Evolutionary conservation across 2,888 invertebrate genomes (phyloP).

Genomic region (Scaptomyza caliginosa): DNA sequence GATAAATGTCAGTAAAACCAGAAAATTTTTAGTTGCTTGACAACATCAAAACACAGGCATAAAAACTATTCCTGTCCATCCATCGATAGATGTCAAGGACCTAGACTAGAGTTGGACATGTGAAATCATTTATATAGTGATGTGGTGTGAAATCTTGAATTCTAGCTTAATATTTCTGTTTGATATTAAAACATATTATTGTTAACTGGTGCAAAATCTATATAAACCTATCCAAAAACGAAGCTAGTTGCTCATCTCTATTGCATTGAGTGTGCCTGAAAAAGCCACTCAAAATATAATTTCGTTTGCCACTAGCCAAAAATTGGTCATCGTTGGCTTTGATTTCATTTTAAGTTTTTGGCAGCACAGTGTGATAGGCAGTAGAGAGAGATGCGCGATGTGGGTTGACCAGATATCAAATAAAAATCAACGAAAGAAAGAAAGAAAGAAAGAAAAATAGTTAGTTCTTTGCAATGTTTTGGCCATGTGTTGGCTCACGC

Average conservation of each 20-base stretch:
- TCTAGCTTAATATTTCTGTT: too few species aligned
- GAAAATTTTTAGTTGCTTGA: conserved; percentile 70
- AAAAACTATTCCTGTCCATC: neutral
- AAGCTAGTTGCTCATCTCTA: neutral
- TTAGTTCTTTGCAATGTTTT: conserved; percentile 37
- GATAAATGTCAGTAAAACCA: conserved; percentile 58
- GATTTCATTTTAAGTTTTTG: conserved; percentile 50
- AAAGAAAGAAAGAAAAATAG: conserved; percentile 9
- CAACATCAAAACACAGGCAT: conserved; percentile 62
- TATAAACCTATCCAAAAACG: too few species aligned
- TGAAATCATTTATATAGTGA: neutral
- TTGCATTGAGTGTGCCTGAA: conserved; percentile 17
- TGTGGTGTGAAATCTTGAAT: too few species aligned
- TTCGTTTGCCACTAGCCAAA: conserved; percentile 61
- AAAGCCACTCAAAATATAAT: conserved; percentile 68
- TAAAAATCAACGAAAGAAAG: conserved; percentile 2
- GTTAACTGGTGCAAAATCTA: too few species aligned
- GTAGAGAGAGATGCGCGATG: neutral
- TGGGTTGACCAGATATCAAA: conserved; percentile 23
- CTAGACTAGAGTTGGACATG: neutral
- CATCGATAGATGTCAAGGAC: neutral
- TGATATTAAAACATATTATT: too few species aligned
- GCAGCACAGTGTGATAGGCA: neutral
- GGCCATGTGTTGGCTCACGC: conserved; percentile 35
- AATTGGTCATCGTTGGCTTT: conserved; percentile 59